Base-by-base conservation (phyloP, 2,888 invertebrate species). In the Archips xylosteana region DNA sequence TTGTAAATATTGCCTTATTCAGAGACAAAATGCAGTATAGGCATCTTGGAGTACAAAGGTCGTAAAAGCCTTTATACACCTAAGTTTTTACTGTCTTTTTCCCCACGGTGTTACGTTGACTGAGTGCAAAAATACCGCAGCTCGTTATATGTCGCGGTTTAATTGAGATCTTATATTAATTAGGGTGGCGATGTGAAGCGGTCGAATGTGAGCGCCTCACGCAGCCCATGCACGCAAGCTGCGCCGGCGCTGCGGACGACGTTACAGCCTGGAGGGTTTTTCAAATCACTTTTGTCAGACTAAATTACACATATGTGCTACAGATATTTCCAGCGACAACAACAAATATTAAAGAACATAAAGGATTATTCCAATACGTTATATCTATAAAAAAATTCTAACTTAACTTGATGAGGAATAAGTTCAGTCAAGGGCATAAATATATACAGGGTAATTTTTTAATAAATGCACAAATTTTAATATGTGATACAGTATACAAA, bases 111-210 rank as follows among this genome's bases (percentile, higher is more conserved):
- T 85, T 88, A 86, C 87, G 87, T 89, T 86, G 86, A 86, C 85
- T 82, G 85, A 82, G 87, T 87, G 86, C 86, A 90, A 92, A 92
- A 92, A 92, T 89, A 88, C 87, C 85, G 82, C 87, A 87, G 85
- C 89, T 91, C 90, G 88, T 91, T 92, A 91, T 92, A 89, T 92
- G 93, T 94, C 91, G 91, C 92, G 87, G 89, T 94, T 94, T 94
- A 94, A 95, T 95, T 94, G 94, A 95, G 94, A 94, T 94, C 93
- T 93, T 94, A 94, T 94, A 94, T 94, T 95, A 94, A 94, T 94
- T 94, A 94, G 94, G 88, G 90, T 88, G 90, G 84, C 87, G 85
- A 91, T 89, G 92, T 91, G 92, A 89, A 85, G 86, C 87, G 84
- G 82, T 86, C 86, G 89, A 92, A 94, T 91, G 92, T 91, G 91